A percentile compares a stretch with the other conserved stretches of the same genome.
Evolutionary conservation across 1,140 invertebrate species (phyloP).

Genomic region (Atta colombica): DNA sequence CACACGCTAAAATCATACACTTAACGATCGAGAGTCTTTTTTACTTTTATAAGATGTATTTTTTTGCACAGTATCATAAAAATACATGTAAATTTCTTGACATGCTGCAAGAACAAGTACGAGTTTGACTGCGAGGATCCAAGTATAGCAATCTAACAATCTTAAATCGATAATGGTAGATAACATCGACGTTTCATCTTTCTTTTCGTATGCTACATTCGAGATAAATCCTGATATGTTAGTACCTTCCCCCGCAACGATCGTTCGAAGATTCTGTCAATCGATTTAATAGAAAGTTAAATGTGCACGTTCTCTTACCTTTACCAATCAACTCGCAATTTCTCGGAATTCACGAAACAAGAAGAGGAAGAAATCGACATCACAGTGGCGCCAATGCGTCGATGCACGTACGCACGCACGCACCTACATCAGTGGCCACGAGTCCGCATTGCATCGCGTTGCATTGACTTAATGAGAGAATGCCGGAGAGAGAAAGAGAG

Average conservation of each 20-base stretch:
- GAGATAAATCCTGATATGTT: conserved; percentile 28
- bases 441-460: conserved; percentile 37
- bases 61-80: background rate
- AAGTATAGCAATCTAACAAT: background rate
- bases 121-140: background rate
- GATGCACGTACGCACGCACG: background rate
- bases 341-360: conserved; percentile 39
- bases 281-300: conserved; percentile 49
- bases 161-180: conserved; percentile 29
- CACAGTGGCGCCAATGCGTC: conserved; percentile 60
- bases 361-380: conserved; percentile 32
- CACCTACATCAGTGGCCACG: background rate
- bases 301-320: background rate
- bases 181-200: conserved; percentile 15
- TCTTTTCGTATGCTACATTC: background rate
- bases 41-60: background rate
- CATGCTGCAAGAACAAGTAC: background rate
- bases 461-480: conserved; percentile 64
- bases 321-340: conserved; percentile 11
- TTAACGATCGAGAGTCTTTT: background rate
- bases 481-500: background rate
- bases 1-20: background rate
- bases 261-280: conserved; percentile 43
- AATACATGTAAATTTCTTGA: background rate
- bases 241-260: background rate